Base-by-base conservation (phyloP, 2,888 invertebrate species). In the Monopis laevigella region DNA sequence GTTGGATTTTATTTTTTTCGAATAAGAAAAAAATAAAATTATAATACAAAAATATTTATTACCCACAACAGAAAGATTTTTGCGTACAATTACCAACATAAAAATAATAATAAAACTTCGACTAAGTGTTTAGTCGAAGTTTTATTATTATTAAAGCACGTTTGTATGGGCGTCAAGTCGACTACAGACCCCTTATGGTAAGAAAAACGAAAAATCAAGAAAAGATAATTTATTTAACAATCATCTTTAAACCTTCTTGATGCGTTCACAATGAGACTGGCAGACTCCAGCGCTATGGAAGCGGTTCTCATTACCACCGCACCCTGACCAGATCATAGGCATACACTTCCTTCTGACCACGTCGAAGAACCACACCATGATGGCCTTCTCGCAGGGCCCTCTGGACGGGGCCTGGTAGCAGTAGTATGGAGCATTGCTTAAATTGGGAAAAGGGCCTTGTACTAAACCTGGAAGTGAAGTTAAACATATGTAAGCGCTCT, bases 271-370 rank as follows among this genome's bases (percentile, higher is more conserved):
- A 17, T 62, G 58, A 12, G 52, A 49, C n/a, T 53, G 43, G 51
- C 78, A 78, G 0, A 55, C 46, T 0, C 45, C 50, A 47, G 61
- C 48, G 26, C 47, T 58, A 1, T 40, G 17, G 43, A 77, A 78
- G 48, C 65, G 58, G 46, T 80, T 80, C 43, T 72, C 72, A 41
- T 78, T 80, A 11, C 78, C 78, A 0, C 78, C 77, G 44, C 78
- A 78, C 1, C 78, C 78, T 0, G 78, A 77, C 46, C 75, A 78
- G 44, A 71, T 57, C 71, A 78, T 73, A 3, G 63, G 65, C 63
- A 65, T 60, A 45, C 78, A 78, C 42, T 58, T 50, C 19, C 77
- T 57, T 44, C 66, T 55, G 5, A 75, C 58, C 1, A 77, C 35
- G 45, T 80, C 78, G 51, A 51, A 77, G 58, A 73, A 80, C 62